Percentiles rank a stretch among this genome's conserved stretches.
Conservation (phyloP, 2,797 vertebrate species). For the Sebastes nivosus region DNA sequence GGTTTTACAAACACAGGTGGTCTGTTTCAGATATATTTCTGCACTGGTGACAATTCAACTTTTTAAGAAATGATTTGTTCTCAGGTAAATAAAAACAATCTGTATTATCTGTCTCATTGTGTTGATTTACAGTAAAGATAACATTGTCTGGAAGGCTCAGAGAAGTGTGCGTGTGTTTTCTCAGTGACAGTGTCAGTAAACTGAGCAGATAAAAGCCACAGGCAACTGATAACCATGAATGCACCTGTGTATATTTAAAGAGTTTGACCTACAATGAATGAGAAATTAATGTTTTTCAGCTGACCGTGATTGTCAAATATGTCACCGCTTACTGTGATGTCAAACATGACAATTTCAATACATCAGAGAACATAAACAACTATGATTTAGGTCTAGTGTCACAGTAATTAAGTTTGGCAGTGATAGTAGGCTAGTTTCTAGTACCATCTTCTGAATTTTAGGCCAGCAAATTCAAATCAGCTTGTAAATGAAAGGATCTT, state of each 20-base stretch:
- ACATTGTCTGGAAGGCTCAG: no score
- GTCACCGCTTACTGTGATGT: neutral
- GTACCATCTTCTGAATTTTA: fast-evolving
- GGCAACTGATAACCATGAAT: neutral
- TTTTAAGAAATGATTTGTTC: neutral
- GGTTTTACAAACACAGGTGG: neutral
- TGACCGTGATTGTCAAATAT: neutral
- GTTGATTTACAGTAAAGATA: neutral
- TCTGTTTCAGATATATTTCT: neutral
- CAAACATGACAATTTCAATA: neutral
- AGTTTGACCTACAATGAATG: neutral
- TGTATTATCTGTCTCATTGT: neutral
- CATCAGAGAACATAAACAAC: neutral
- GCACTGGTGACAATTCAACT: neutral
- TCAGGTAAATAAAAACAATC: neutral
- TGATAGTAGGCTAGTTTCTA: neutral
- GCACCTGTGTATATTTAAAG: neutral
- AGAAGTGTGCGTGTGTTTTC: neutral
- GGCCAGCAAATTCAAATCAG: neutral
- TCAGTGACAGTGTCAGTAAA: neutral
- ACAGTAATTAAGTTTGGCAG: neutral
- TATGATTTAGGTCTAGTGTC: neutral
- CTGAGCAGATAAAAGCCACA: neutral
- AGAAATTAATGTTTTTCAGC: neutral
- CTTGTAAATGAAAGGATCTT: neutral